Base-by-base conservation (phyloP, 2,797 vertebrate genomes). In the Nothura maculosa region DNA sequence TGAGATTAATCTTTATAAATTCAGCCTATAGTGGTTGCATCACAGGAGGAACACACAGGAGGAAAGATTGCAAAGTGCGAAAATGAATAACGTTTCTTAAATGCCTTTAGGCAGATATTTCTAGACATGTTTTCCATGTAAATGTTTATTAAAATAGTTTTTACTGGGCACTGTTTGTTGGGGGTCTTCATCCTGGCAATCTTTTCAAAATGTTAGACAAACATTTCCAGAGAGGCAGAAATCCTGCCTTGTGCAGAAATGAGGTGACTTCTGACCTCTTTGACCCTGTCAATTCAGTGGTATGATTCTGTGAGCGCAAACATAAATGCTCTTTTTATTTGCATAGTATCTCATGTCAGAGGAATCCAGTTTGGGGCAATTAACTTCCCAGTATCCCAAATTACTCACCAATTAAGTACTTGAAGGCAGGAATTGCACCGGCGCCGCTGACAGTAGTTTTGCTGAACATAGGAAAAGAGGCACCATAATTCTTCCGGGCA, bases 381-480 rank as follows among this genome's bases (percentile, higher is more conserved):
- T 13, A 78, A n/a, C 19, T 9, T 32, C 24, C 22, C 62, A 64
- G 1, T 20, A 9, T 25, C 55, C 15, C 32, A 30, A 43, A 18
- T 76, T 85, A 97, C 98, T 99, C 95, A 99, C 99, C 98, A 36
- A 94, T 96, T 10, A 99, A 98, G 94, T 99, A 98, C 91, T 99
- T 99, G 98, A 98, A 99, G 92, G 98, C 98, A 36, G 99, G 98
- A 95, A 99, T 99, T 67, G 98, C 98, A 64, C 98, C 99, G 0
- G 97, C 97, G 82, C 99, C 99, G 0, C 96, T 98, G 57, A 99
- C 99, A 2, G 98, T 97, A 4, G 98, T 98, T 97, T 99, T 99
- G 96, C 99, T 99, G 97, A 99, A 99, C 96, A 99, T 98, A 9
- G 99, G 99, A 84, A 99, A 99, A 61, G 99, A 98, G 91, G 97